Percentiles rank a stretch among this genome's conserved stretches.
Evolutionary conservation across 1,140 invertebrate species (phyloP).

Genomic region (Cydia splendana): DNA sequence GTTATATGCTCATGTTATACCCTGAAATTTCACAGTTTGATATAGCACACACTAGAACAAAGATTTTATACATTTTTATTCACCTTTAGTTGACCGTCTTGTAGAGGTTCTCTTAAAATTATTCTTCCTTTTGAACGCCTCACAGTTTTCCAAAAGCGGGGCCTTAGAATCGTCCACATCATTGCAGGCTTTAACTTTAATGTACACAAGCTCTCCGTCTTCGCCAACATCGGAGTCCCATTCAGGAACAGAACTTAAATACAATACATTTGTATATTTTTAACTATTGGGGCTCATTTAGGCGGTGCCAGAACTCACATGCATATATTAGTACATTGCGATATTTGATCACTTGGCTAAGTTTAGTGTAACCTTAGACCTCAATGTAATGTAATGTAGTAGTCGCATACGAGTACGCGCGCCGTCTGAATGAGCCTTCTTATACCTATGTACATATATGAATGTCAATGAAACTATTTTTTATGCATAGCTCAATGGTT

Average conservation of each 20-base stretch:
- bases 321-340: too few relatives aligned
- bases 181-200: slow-evolving; percentile 62
- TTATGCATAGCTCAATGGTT: neutral
- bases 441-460: neutral
- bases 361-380: too few relatives aligned
- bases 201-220: slow-evolving; percentile 82
- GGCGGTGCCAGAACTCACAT: too few relatives aligned
- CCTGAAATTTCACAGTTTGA: too few relatives aligned
- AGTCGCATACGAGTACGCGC: too few relatives aligned
- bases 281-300: too few relatives aligned
- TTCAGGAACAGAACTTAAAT: slow-evolving; percentile 81
- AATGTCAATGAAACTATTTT: slow-evolving; percentile 20
- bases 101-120: slow-evolving; percentile 72
- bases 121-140: slow-evolving; percentile 70
- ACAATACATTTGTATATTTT: neutral
- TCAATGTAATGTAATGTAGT: too few relatives aligned
- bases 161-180: slow-evolving; percentile 49
- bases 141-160: slow-evolving; percentile 68
- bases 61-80: neutral
- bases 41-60: too few relatives aligned
- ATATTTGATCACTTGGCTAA: too few relatives aligned
- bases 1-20: too few relatives aligned
- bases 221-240: slow-evolving; percentile 82
- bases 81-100: slow-evolving; percentile 70
- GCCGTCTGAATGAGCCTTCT: too few relatives aligned